Evolutionary conservation across 1,140 invertebrate genomes (phyloP).

Genomic region (Conopomorpha cramerella): DNA sequence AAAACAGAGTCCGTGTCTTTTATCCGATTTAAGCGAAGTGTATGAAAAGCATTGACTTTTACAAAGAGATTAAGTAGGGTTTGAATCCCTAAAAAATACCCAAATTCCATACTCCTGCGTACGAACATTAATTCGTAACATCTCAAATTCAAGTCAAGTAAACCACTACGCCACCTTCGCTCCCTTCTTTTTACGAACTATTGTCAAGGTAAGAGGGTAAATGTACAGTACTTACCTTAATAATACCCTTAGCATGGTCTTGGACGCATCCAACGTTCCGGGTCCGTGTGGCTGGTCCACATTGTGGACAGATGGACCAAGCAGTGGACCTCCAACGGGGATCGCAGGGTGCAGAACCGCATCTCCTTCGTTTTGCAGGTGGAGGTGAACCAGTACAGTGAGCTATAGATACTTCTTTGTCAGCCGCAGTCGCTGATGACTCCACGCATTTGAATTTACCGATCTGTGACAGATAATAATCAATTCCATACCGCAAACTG

Average conservation of each 20-base stretch:
- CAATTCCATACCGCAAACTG: no score
- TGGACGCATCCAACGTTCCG: conserved; percentile 48
- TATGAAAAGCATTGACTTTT: no score
- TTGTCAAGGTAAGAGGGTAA: not conserved
- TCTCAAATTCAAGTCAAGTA: no score
- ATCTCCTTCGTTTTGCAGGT: conserved; percentile 18
- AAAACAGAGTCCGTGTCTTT: no score
- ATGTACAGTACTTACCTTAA: conserved; percentile 22
- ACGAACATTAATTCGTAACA: no score
- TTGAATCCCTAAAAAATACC: no score
- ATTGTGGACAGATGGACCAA: conserved; percentile 46
- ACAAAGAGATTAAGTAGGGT: no score
- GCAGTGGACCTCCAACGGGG: conserved; percentile 42
- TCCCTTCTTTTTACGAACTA: no score
- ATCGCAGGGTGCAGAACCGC: conserved; percentile 33
- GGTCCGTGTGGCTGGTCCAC: conserved; percentile 33
- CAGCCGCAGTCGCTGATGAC: conserved; percentile 10
- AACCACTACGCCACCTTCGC: no score
- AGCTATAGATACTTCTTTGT: conserved; percentile 30
- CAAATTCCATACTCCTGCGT: no score
- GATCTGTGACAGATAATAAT: conserved; percentile 21
- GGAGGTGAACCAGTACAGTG: conserved; percentile 33
- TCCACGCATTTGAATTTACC: conserved; percentile 42
- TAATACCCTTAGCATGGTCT: conserved; percentile 43
- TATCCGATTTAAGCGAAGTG: no score